phyloP scores from a whole-genome alignment of 2,797 vertebrate species.

The Taeniopygia guttata region DNA sequence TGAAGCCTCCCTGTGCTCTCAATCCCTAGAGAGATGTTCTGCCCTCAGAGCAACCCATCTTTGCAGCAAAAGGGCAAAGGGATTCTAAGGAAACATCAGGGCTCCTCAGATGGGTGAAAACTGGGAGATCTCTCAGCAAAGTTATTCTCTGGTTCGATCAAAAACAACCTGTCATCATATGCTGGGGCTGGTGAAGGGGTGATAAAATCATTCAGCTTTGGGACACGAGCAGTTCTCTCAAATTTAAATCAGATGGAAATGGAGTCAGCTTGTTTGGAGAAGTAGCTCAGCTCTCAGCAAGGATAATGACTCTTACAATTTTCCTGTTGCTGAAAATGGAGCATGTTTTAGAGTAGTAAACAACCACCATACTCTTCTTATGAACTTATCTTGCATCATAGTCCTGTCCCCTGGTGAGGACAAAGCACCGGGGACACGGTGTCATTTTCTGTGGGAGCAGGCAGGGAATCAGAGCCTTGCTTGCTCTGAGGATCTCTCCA shows the following conservation, averaged over 20 bases:
- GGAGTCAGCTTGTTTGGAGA: constrained; percentile 30
- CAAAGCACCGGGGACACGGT: neutral
- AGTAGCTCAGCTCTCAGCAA: constrained; percentile 10
- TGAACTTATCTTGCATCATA: neutral
- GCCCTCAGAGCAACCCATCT: neutral
- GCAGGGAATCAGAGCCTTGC: neutral
- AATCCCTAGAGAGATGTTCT: neutral
- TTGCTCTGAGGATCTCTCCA: neutral
- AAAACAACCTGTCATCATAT: constrained; percentile 43
- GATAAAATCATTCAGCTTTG: constrained; percentile 59
- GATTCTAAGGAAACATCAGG: constrained; percentile 16
- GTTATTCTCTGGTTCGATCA: neutral
- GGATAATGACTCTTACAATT: neutral
- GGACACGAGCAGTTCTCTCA: constrained; percentile 3
- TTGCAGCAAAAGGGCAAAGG: neutral
- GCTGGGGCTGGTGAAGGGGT: constrained; percentile 45
- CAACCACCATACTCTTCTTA: neutral
- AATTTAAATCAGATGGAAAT: constrained; percentile 58
- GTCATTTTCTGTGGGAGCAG: neutral
- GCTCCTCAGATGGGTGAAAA: constrained; percentile 33
- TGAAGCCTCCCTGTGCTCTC: neutral
- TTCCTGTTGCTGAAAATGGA: neutral
- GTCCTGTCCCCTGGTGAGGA: neutral
- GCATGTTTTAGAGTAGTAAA: neutral
- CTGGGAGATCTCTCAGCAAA: constrained; percentile 9